Evolutionary conservation across 2,888 invertebrate genomes (phyloP).

Genomic region (Pinctada fucata): DNA sequence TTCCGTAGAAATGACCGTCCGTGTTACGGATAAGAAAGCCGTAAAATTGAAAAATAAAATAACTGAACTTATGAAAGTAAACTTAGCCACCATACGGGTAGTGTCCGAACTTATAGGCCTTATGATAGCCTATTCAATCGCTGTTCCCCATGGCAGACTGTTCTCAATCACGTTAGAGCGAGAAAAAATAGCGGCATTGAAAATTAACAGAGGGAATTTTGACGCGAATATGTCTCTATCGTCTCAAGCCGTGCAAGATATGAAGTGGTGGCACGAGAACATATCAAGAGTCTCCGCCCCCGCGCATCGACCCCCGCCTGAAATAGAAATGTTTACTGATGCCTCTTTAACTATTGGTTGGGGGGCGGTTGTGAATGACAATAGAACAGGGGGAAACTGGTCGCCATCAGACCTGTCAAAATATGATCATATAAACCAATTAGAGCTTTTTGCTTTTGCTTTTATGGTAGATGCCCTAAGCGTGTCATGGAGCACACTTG

Average conservation of each 20-base stretch:
- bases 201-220: background rate
- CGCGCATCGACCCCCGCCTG: background rate
- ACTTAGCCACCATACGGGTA: background rate
- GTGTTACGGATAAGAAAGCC: slow-evolving; percentile 13
- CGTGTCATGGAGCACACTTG: too few species aligned
- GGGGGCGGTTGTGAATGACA: background rate
- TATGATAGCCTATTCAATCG: slow-evolving; percentile 17
- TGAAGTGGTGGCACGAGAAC: background rate
- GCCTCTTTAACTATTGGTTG: background rate
- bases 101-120: slow-evolving; percentile 23
- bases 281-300: background rate
- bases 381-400: slow-evolving; percentile 6
- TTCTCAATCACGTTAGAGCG: slow-evolving; percentile 20
- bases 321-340: background rate
- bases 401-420: background rate
- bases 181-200: slow-evolving; percentile 3
- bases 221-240: slow-evolving; percentile 2
- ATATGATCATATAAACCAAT: background rate
- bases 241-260: background rate
- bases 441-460: slow-evolving; percentile 1
- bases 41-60: slow-evolving; percentile 1
- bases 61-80: background rate
- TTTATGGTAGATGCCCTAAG: too few species aligned
- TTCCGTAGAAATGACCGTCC: slow-evolving; percentile 34
- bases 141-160: slow-evolving; percentile 23